Evolutionary conservation across 2,113 vertebrate species (phyloP).

Genomic region (Istiophorus platypterus): DNA sequence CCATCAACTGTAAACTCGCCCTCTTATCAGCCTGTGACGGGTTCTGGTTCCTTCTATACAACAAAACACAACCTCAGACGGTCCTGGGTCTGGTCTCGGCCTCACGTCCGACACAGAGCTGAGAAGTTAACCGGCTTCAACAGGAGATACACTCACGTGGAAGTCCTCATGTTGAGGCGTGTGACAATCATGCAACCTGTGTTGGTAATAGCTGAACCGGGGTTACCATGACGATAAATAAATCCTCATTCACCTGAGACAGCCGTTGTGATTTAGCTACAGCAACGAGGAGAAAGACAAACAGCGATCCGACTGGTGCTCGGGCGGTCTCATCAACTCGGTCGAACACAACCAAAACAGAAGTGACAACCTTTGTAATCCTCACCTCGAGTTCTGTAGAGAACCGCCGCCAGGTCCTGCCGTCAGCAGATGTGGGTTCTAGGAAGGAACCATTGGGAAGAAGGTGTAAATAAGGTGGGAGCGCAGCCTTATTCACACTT

Average conservation of each 20-base stretch:
- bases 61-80: not conserved
- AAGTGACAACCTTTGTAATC: conserved; percentile 29
- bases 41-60: not conserved
- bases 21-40: conserved; percentile 14
- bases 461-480: conserved; percentile 16
- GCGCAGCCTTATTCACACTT: not conserved
- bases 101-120: not conserved
- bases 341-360: conserved; percentile 12
- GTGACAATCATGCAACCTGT: conserved; percentile 29
- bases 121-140: too few relatives aligned
- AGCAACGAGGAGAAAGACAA: not conserved
- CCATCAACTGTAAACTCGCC: conserved; percentile 2
- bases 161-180: conserved; percentile 18
- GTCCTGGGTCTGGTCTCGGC: not conserved
- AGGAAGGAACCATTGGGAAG: conserved; percentile 21
- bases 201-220: conserved; percentile 9
- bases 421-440: not conserved
- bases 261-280: not conserved
- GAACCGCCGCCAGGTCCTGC: not conserved
- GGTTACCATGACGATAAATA: conserved; percentile 32
- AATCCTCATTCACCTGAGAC: conserved; percentile 31
- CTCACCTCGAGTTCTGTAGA: not conserved
- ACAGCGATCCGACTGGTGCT: not conserved
- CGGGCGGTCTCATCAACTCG: conserved; percentile 3
- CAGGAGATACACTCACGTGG: too few relatives aligned